These are phyloP conservation scores for Mechanitis messenoides DNA, from an alignment of 2,888 invertebrate species.

Conservation along the genomic window DNA sequence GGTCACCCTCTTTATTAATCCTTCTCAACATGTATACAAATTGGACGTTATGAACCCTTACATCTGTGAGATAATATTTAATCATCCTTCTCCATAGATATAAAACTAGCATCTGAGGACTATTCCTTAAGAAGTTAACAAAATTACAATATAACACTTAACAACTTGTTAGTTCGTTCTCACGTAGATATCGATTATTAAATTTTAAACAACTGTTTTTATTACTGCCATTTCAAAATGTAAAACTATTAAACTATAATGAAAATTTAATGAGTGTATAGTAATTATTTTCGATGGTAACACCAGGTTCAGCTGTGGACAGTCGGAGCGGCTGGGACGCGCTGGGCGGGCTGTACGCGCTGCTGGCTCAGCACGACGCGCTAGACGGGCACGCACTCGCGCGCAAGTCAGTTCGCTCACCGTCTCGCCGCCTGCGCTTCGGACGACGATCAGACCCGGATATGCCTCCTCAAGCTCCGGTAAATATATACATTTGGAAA, in stretches of 20 bases:
- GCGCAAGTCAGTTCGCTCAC: constrained; percentile 86
- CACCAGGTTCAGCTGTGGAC: constrained; percentile 45
- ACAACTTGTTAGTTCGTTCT: too few species aligned
- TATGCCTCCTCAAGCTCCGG: constrained; percentile 72
- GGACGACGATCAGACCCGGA: constrained; percentile 85
- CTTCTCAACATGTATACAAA: constrained; percentile 11
- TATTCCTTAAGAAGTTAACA: too few species aligned
- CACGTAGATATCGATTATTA: too few species aligned
- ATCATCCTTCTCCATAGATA: too few species aligned
- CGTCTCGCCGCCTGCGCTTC: constrained; percentile 85
- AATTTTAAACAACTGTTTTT: too few species aligned
- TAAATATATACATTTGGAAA: constrained; percentile 25
- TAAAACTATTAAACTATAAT: too few species aligned
- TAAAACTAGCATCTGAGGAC: too few species aligned
- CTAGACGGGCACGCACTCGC: constrained; percentile 82
- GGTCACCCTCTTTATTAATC: background rate
- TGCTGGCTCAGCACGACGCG: constrained; percentile 80
- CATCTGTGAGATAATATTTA: constrained; percentile 9
- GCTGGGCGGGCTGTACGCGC: constrained; percentile 77
- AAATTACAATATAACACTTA: too few species aligned
- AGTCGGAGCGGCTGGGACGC: constrained; percentile 61
- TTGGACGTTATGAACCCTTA: constrained; percentile 13
- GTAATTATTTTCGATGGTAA: constrained; percentile 11
- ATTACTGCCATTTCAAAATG: too few species aligned
- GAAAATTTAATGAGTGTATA: too few species aligned